Evolutionary conservation across 2,888 invertebrate species (phyloP).

Genomic region (Lasioglossum pauxillum): DNA sequence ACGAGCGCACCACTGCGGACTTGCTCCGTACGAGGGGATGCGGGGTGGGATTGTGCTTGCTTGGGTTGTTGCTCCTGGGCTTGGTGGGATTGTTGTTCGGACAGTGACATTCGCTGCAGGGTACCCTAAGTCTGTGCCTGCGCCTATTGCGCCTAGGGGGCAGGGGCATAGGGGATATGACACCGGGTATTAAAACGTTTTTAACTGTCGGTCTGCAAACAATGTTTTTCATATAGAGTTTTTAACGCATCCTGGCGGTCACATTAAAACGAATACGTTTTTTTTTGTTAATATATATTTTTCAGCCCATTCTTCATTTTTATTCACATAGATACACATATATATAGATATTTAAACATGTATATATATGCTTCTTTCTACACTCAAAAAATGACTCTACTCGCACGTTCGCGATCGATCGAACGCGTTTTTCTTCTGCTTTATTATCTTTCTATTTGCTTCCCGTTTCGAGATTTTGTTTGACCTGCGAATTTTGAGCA

Average conservation of each 20-base stretch:
- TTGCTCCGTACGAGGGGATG: conserved; percentile 84
- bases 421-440: conserved; percentile 62
- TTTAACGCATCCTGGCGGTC: conserved; percentile 64
- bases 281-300: neutral
- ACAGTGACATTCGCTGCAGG: conserved; percentile 84
- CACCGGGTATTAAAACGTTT: conserved; percentile 84
- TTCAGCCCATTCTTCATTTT: conserved; percentile 71
- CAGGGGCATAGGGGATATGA: conserved; percentile 83
- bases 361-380: conserved; percentile 24
- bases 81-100: conserved; percentile 78
- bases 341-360: conserved; percentile 9
- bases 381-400: conserved; percentile 45
- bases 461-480: neutral
- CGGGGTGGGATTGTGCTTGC: conserved; percentile 77
- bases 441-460: neutral
- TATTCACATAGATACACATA: conserved; percentile 29
- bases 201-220: conserved; percentile 85
- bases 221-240: conserved; percentile 81
- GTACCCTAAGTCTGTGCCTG: conserved; percentile 84
- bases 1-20: conserved; percentile 84
- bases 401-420: conserved; percentile 74
- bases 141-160: conserved; percentile 84
- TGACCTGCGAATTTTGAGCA: conserved; percentile 29
- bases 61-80: conserved; percentile 77
- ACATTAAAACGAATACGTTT: conserved; percentile 35